A percentile compares a stretch with the other conserved stretches of the same genome.
phyloP scores from a whole-genome alignment of 2,113 vertebrate species.

The Petromus typicus region DNA sequence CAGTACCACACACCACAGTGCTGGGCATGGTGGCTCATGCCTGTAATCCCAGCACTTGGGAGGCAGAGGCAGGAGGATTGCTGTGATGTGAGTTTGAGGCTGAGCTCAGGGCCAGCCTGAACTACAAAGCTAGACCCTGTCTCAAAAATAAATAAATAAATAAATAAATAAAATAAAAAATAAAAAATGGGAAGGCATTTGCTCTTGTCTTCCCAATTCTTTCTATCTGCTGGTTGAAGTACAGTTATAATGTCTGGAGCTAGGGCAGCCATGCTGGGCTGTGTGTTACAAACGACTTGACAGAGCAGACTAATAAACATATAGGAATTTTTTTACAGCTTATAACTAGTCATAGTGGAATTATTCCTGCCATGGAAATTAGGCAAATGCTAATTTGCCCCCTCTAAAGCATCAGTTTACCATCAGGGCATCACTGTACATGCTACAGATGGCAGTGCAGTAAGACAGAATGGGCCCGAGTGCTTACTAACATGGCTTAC shows the following conservation, averaged over 20 bases:
- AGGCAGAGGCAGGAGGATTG: no score
- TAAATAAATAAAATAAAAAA: no score
- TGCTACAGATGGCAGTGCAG: not conserved
- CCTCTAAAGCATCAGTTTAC: not conserved
- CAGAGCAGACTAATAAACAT: not conserved
- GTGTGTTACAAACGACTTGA: not conserved
- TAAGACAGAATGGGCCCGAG: not conserved
- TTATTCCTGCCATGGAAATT: not conserved
- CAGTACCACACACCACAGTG: no score
- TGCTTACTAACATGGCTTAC: not conserved
- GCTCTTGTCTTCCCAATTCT: not conserved
- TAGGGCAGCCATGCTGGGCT: not conserved
- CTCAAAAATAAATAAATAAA: no score
- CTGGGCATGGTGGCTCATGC: no score
- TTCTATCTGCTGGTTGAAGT: not conserved
- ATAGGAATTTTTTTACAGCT: slow-evolving; percentile 16
- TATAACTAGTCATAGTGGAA: not conserved
- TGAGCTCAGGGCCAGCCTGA: no score
- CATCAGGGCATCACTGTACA: not conserved
- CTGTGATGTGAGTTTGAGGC: no score
- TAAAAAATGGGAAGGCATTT: not conserved
- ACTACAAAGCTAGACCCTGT: no score
- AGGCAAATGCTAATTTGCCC: not conserved
- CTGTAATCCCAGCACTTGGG: no score
- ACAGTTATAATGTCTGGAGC: not conserved